Base-by-base conservation (phyloP, 2,797 vertebrate species). In the Onychomys torridus region DNA sequence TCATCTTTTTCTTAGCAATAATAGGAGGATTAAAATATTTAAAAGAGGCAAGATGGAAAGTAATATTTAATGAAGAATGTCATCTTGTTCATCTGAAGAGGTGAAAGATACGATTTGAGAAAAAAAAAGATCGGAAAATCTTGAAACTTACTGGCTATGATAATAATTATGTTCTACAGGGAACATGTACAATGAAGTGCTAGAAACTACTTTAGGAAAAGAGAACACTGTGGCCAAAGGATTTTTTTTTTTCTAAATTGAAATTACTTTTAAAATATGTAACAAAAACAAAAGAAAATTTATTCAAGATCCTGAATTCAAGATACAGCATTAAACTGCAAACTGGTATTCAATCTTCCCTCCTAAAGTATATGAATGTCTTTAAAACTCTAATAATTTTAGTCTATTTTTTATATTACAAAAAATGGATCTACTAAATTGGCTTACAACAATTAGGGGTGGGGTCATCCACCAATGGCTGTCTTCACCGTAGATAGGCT, bases 281-380 rank as follows among this genome's bases (percentile, higher is more conserved):
- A 90, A 97, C 76, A 97, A 89, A 77, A 97, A 49, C 43, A 85
- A 0, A 97, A 94, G 63, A 4, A 0, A 95, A 19, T 37, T 76
- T 90, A 96, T 93, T 91, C 97, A 98, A 84, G 12, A 91, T 11
- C 65, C 55, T 75, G 46, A 96, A 95, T 97, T 86, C 82, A 32
- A 96, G 96, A 97, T 95, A 95, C 65, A 92, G 23, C 94, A 87
- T 94, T 97, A 97, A 97, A 98, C 94, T 82, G 73, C 4, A 0
- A 95, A 93, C 27, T 97, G 55, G 86, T 37, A 34, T n/a, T 96
- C 55, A 81, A 93, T 97, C n/a, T 40, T 96, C 82, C 37, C 37
- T 90, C 25, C 1, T 89, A 97, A 71, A 27, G 34, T 89, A 84
- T 4, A 5, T 43, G 97, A 97, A 95, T 27, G 0, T 84, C 55